Evolutionary conservation across 2,113 vertebrate species (phyloP).

Genomic region (Isichthys henryi): DNA sequence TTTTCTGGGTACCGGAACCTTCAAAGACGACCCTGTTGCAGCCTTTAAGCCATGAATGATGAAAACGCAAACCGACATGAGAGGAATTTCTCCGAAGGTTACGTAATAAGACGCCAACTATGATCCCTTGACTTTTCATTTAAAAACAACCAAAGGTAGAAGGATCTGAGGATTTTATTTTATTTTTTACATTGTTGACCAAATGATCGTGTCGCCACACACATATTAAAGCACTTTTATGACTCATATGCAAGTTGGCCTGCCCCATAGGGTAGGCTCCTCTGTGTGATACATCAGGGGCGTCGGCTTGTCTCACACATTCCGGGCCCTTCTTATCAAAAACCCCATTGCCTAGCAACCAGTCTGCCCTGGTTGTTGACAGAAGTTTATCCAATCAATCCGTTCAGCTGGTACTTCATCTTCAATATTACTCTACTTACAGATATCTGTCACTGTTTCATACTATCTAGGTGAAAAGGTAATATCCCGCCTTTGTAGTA

Average conservation of each 20-base stretch:
- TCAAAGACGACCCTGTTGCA: neutral
- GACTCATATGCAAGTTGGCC: neutral
- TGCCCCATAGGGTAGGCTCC: neutral
- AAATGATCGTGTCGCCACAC: neutral
- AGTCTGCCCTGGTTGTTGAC: constrained; percentile 3
- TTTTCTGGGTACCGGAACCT: neutral
- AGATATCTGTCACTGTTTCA: neutral
- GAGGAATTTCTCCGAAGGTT: neutral
- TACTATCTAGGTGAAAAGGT: neutral
- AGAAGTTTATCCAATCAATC: constrained; percentile 20
- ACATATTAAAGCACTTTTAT: neutral
- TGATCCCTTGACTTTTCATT: neutral
- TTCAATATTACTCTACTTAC: neutral
- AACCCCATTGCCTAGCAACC: constrained; percentile 23
- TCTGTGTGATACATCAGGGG: neutral
- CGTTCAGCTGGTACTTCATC: neutral
- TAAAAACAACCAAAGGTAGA: neutral
- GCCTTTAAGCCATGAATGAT: neutral
- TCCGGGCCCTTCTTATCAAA: neutral
- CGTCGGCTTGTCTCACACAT: neutral
- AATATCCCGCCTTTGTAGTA: neutral
- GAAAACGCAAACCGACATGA: neutral
- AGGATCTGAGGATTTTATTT: neutral
- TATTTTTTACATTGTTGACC: neutral
- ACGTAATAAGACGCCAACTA: neutral